Evolutionary conservation across 2,888 invertebrate species (phyloP).

Genomic region (Acrobasis repandana): DNA sequence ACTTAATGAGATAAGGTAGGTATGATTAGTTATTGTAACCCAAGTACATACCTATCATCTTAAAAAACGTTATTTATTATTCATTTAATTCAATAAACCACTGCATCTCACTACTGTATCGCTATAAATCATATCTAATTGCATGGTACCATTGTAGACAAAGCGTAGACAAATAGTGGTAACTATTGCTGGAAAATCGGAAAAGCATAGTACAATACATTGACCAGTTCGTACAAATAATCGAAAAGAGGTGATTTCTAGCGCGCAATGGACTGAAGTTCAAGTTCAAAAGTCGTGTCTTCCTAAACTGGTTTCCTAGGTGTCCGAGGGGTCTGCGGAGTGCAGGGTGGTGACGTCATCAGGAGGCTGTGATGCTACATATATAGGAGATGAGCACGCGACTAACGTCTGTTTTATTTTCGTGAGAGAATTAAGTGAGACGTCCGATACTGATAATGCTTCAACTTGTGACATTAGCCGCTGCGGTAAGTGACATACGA

Average conservation of each 20-base stretch:
- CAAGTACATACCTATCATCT: neutral
- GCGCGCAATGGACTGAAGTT: conserved; percentile 26
- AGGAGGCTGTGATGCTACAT: conserved; percentile 62
- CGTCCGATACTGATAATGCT: conserved; percentile 53
- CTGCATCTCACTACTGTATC: conserved; percentile 1
- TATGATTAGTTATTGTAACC: neutral
- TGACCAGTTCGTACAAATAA: neutral
- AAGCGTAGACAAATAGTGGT: conserved; percentile 23
- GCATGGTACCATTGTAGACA: conserved; percentile 21
- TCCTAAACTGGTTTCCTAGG: conserved; percentile 53
- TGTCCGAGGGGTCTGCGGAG: conserved; percentile 28
- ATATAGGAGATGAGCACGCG: conserved; percentile 73
- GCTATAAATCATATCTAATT: neutral
- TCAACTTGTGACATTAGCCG: conserved; percentile 56
- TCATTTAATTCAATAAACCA: neutral
- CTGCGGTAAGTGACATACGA: conserved; percentile 53
- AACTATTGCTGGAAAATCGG: neutral
- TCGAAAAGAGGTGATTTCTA: neutral
- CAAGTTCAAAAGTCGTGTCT: conserved; percentile 64
- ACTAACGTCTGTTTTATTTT: conserved; percentile 57
- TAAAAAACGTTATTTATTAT: conserved; percentile 7
- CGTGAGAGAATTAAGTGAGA: conserved; percentile 57
- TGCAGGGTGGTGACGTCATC: conserved; percentile 61
- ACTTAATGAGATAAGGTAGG: neutral
- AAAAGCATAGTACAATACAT: neutral